Conservation (phyloP, 2,797 vertebrate species). For the Tinamus major region DNA sequence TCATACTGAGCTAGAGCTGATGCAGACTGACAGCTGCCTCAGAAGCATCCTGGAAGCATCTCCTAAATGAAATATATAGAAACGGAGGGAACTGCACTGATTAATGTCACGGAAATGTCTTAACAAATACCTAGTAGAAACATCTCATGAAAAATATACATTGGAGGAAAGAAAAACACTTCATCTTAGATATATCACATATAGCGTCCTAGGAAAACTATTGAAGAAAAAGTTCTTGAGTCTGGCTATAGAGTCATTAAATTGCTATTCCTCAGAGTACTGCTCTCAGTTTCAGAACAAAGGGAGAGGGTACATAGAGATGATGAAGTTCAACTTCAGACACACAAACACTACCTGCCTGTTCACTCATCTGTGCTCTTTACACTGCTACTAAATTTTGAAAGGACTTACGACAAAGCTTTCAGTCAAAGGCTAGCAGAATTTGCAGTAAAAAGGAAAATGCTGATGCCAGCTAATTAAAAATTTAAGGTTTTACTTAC, state of each 20-base stretch:
- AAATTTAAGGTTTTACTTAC: neutral
- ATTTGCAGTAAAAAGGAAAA: neutral
- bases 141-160: neutral
- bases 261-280: neutral
- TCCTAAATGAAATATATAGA: neutral
- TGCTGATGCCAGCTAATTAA: neutral
- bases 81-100: neutral
- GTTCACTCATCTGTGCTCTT: neutral
- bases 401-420: neutral
- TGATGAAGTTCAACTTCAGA: neutral
- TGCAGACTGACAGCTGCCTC: neutral
- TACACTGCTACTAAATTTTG: neutral
- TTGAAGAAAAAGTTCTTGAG: neutral
- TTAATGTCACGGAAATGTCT: neutral
- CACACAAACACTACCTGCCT: neutral
- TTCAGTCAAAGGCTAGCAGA: neutral
- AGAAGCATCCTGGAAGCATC: neutral
- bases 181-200: neutral
- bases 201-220: neutral
- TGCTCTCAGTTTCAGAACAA: neutral
- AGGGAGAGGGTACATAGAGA: neutral
- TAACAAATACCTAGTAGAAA: neutral
- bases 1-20: neutral
- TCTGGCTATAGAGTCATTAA: neutral
- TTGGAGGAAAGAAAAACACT: neutral